A percentile compares a stretch with the other conserved stretches of the same genome.
phyloP scores from a whole-genome alignment of 2,797 vertebrate species.

The Alca torda region DNA sequence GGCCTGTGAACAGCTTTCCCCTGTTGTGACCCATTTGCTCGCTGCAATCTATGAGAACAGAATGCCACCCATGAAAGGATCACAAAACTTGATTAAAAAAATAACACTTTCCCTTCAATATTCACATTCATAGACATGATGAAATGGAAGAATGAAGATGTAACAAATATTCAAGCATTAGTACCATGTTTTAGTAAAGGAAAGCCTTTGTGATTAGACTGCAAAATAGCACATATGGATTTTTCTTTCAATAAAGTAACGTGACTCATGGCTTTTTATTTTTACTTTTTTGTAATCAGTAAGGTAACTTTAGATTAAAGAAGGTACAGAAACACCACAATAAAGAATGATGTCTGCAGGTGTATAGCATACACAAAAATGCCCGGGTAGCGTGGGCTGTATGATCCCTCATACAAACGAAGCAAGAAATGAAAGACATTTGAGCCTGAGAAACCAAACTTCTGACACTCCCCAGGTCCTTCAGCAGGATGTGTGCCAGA shows the following conservation, averaged over 20 bases:
- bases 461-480: conserved; percentile 30
- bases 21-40: background rate
- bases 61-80: background rate
- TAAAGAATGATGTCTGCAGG: background rate
- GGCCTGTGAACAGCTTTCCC: background rate
- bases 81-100: background rate
- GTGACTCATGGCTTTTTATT: background rate
- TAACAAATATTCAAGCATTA: background rate
- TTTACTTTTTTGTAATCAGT: background rate
- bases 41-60: background rate
- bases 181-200: background rate
- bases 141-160: background rate
- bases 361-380: background rate
- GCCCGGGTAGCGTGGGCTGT: background rate
- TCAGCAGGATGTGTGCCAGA: conserved; percentile 19
- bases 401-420: background rate
- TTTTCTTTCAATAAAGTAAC: background rate
- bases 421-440: background rate
- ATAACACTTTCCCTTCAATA: background rate
- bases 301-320: background rate
- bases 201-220: background rate
- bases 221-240: background rate
- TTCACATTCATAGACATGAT: background rate
- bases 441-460: background rate
- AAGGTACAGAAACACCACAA: background rate